These are phyloP conservation scores for Panthera tigris DNA, from an alignment of 2,113 vertebrate genomes.

Conservation along the genomic window DNA sequence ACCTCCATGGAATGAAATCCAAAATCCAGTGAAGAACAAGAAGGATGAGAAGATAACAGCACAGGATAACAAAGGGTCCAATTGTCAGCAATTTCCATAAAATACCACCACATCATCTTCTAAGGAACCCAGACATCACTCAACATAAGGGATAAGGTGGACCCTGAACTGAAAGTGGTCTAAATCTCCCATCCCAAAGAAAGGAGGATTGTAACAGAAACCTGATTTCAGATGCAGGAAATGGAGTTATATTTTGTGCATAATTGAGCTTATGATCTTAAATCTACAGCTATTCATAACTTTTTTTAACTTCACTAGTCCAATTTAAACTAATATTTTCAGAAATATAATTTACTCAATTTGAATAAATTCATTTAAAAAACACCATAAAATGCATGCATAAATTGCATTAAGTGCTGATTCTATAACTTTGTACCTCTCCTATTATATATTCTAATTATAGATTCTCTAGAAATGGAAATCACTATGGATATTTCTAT, in stretches of 20 bases:
- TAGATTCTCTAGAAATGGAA: background rate
- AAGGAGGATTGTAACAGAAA: background rate
- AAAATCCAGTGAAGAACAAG: background rate
- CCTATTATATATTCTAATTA: background rate
- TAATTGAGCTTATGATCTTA: background rate
- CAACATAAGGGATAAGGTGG: background rate
- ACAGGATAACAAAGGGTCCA: background rate
- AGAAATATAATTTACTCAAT: background rate
- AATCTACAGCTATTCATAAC: background rate
- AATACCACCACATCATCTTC: background rate
- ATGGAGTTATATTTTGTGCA: background rate
- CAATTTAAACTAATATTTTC: slow-evolving; percentile 19
- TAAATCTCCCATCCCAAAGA: background rate
- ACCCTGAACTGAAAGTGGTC: background rate
- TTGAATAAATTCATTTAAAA: slow-evolving; percentile 18
- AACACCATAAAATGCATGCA: background rate
- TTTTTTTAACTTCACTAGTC: background rate
- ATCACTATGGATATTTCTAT: background rate
- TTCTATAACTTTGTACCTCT: background rate
- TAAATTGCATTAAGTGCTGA: background rate
- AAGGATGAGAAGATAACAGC: background rate
- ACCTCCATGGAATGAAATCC: background rate
- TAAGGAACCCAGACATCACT: background rate
- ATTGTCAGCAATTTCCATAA: background rate
- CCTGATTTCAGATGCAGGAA: slow-evolving; percentile 7